phyloP scores from a whole-genome alignment of 2,888 invertebrate species.

The Neoitamus cyanurus region DNA sequence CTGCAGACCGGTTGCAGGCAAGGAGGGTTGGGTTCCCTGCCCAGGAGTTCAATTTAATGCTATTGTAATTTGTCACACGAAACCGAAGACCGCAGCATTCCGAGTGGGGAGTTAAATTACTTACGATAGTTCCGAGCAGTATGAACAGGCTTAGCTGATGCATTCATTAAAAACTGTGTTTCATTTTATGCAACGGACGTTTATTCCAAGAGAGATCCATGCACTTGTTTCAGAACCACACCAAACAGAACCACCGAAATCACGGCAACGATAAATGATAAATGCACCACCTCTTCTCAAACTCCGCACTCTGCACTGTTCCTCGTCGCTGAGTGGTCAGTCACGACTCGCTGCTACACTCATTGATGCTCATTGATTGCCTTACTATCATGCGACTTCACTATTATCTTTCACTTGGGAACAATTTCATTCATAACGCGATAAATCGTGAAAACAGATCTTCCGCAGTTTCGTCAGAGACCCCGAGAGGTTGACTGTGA shows the following conservation, averaged over 20 bases:
- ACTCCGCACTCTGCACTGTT: neutral
- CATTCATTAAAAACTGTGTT: constrained; percentile 40
- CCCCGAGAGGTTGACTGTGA: neutral
- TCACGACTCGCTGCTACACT: neutral
- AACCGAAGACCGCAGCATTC: too few relatives aligned
- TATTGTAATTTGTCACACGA: neutral
- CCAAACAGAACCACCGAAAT: neutral
- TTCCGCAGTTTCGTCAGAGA: neutral
- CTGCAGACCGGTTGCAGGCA: neutral
- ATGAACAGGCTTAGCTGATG: constrained; percentile 66
- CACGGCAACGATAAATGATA: neutral
- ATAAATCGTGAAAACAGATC: neutral
- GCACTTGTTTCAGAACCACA: neutral
- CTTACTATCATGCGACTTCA: neutral
- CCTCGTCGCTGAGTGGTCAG: neutral
- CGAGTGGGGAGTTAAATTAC: too few relatives aligned
- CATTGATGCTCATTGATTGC: neutral
- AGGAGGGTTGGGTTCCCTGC: neutral
- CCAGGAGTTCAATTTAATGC: neutral
- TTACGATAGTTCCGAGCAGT: constrained; percentile 66
- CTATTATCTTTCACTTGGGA: neutral
- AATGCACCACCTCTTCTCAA: neutral
- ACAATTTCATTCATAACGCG: neutral
- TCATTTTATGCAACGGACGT: constrained; percentile 37
- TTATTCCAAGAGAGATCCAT: constrained; percentile 11